Conservation (phyloP, 2,797 vertebrate genomes). For the Rousettus madagascariensis region DNA sequence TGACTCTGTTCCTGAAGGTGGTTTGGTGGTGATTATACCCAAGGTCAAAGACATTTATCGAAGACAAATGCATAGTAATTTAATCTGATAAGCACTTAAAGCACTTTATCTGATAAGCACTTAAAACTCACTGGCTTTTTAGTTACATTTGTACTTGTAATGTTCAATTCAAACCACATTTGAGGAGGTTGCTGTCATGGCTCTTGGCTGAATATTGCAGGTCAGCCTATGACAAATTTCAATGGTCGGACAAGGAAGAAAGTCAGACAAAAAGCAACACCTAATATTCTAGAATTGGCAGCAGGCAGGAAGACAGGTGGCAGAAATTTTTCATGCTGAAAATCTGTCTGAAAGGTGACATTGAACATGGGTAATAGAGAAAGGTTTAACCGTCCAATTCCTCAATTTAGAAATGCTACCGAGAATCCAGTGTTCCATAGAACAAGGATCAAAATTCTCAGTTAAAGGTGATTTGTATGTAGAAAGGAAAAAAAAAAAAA, state of each 20-base stretch:
- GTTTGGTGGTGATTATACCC: neutral
- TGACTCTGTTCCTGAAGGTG: neutral
- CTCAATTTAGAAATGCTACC: conserved; percentile 48
- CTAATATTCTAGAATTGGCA: conserved; percentile 42
- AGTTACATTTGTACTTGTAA: neutral
- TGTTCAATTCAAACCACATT: neutral
- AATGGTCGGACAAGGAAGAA: neutral
- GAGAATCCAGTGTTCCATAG: conserved; percentile 44
- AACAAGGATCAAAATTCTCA: conserved; percentile 53
- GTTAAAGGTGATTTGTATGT: conserved; percentile 13
- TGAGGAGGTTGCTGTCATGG: neutral
- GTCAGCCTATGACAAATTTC: neutral
- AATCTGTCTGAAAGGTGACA: conserved; percentile 61
- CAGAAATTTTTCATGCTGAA: conserved; percentile 60
- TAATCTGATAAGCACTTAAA: neutral
- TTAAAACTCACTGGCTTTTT: neutral
- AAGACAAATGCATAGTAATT: neutral
- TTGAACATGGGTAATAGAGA: conserved; percentile 42
- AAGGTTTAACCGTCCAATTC: conserved; percentile 39
- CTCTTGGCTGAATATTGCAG: neutral
- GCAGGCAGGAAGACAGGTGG: conserved; percentile 50
- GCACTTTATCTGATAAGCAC: neutral
- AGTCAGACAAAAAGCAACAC: neutral
- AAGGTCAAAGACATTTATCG: conserved; percentile 13
- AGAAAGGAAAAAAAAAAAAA: neutral